Evolutionary conservation across 2,888 invertebrate genomes (phyloP), one percentile per base, ranked within the genome.

Genomic region (Ormia ochracea): DNA sequence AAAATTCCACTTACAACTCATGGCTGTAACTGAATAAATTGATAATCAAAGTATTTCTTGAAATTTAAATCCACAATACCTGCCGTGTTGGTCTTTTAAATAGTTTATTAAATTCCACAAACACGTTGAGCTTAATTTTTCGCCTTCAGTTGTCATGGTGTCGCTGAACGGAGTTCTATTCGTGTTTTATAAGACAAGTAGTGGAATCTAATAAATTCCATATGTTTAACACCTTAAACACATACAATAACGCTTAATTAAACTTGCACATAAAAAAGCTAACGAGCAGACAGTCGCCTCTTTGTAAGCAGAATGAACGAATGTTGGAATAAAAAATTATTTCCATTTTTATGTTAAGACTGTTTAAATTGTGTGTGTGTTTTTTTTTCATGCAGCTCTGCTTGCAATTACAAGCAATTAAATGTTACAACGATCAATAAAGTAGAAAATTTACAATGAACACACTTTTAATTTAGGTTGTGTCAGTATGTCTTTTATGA

Each of bases 351-450:
- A 68, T 52, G 38, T 41, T 7, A 36, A 33, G 14, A 58, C 2
- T 38, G 26, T 73, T 48, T 14, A 28, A 9, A 26, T 33, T 28
- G n/a, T n/a, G n/a, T 33, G 52, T 56, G 9, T 3, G 33, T 65
- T 58, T 17, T 17, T 31, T 54, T 52, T 50, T 58, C 41, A 17
- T 56, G 45, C 26, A 52, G 36, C 63, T 43, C 50, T 43, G 68
- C 43, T 21, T 41, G 65, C 80, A 80, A 80, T 80, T 76, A 80
- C 80, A 76, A 80, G 80, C 80, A 80, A 80, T 80, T 80, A 80
- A 80, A 80, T 76, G 76, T 76, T 80, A 76, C 76, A 76, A 76
- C 68, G 80, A 80, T 80, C 76, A 80, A 80, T 80, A 80, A 80
- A 80, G 75, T 68, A 72, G 80, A 68, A 72, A 79, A 74, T 75